phyloP scores from a whole-genome alignment of 2,797 vertebrate genomes.

The Poecilia gillii region DNA sequence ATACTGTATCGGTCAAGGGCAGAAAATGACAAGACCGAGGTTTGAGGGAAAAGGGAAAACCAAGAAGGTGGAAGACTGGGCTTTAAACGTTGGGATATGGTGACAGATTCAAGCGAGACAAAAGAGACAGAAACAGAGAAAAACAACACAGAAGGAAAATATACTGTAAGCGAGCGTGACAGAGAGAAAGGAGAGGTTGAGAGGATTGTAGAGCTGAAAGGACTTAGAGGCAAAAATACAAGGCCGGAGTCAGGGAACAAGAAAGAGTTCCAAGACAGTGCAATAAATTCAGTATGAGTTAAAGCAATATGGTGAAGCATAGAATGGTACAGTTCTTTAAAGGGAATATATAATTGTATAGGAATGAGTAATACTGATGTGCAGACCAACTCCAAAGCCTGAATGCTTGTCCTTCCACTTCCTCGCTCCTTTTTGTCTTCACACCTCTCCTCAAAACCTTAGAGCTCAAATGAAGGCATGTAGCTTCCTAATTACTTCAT shows the following conservation, averaged over 20 bases:
- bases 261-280: constrained; percentile 25
- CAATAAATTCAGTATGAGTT: not conserved
- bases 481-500: constrained; percentile 75
- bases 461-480: constrained; percentile 52
- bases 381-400: constrained; percentile 35
- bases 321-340: constrained; percentile 24
- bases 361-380: constrained; percentile 10
- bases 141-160: constrained; percentile 20
- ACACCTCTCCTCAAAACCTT: constrained; percentile 36
- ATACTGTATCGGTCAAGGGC: not conserved
- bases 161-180: constrained; percentile 30
- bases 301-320: constrained; percentile 17
- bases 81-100: not conserved
- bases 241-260: constrained; percentile 3
- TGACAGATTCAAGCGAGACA: constrained; percentile 11
- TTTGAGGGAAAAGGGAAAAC: not conserved
- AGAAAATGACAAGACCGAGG: not conserved
- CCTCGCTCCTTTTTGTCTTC: constrained; percentile 20
- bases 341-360: constrained; percentile 32
- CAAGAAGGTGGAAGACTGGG: constrained; percentile 5
- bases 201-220: constrained; percentile 14
- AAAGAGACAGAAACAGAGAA: constrained; percentile 37
- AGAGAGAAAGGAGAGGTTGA: constrained; percentile 30
- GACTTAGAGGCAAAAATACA: constrained; percentile 9
- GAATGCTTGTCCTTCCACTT: constrained; percentile 32